These are phyloP conservation scores for Romanomermis culicivorax DNA, from an alignment of 2,888 invertebrate species.

Conservation along the genomic window DNA sequence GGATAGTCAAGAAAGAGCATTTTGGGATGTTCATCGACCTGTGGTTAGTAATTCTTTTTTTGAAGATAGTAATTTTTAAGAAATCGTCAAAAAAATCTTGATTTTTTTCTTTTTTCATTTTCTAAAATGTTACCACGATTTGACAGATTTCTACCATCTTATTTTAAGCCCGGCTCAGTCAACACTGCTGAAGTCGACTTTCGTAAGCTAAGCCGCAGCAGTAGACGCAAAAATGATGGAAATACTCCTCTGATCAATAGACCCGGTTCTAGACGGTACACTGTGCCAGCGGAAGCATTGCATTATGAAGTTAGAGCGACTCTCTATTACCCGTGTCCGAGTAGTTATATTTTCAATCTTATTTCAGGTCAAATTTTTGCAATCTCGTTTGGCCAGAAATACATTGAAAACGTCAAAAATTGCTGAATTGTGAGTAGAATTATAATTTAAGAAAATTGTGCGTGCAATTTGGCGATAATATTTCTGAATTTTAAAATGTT, in stretches of 20 bases:
- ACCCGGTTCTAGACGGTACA: constrained; percentile 2
- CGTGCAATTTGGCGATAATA: too few species aligned
- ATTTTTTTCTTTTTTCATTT: constrained; percentile 4
- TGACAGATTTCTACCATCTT: background rate
- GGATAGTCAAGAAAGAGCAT: constrained; percentile 94
- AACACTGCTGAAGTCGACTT: constrained; percentile 97
- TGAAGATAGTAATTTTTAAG: too few species aligned
- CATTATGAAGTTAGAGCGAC: background rate
- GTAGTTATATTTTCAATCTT: constrained; percentile 9
- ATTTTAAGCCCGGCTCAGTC: constrained; percentile 71
- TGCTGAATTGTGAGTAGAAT: constrained; percentile 63
- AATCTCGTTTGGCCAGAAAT: constrained; percentile 56
- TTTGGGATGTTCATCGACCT: constrained; percentile 98
- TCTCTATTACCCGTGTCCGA: too few species aligned
- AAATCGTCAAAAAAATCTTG: background rate
- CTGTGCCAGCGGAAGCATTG: background rate
- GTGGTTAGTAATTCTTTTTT: constrained; percentile 54
- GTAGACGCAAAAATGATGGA: background rate
- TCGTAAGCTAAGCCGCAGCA: constrained; percentile 54
- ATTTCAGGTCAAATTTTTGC: constrained; percentile 44
- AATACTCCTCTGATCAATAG: background rate
- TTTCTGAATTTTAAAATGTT: too few species aligned
- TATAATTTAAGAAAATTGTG: too few species aligned
- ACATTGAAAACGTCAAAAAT: constrained; percentile 80
- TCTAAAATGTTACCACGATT: constrained; percentile 1